phyloP scores from a whole-genome alignment of 2,888 invertebrate species.

The Platycheirus albimanus region DNA sequence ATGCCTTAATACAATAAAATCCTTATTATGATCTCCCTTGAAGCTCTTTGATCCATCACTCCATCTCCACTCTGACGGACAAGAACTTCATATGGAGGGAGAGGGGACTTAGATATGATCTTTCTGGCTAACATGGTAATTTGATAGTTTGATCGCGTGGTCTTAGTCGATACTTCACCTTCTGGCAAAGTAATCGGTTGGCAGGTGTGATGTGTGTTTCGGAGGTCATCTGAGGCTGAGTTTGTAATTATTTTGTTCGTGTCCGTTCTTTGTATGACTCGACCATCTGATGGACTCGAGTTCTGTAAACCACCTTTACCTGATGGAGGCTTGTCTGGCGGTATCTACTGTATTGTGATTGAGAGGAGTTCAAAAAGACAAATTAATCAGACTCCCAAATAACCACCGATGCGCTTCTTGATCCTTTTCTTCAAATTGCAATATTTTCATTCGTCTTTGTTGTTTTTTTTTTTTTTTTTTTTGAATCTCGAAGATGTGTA shows the following conservation, averaged over 20 bases:
- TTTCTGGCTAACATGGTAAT: conserved; percentile 64
- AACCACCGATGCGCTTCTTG: conserved; percentile 28
- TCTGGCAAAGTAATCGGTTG: conserved; percentile 63
- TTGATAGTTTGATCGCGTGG: conserved; percentile 72
- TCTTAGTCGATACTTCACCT: conserved; percentile 69
- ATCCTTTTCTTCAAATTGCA: conserved; percentile 43
- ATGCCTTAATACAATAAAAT: too few species aligned
- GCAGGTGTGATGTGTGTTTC: conserved; percentile 72
- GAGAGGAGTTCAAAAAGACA: conserved; percentile 64
- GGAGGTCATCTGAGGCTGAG: conserved; percentile 45
- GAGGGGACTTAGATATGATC: too few species aligned
- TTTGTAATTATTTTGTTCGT: conserved; percentile 4
- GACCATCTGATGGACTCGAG: conserved; percentile 43
- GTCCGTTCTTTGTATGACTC: not conserved
- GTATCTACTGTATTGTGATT: conserved; percentile 51
- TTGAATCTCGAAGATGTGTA: conserved; percentile 59
- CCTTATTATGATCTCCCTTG: too few species aligned
- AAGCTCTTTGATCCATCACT: too few species aligned
- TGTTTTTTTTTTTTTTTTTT: too few species aligned
- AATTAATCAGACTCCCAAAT: conserved; percentile 60
- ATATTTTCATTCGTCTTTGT: conserved; percentile 22
- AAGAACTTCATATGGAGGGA: conserved; percentile 30
- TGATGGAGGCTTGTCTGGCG: conserved; percentile 29
- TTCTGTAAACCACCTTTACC: conserved; percentile 43
- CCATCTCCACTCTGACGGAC: conserved; percentile 24